Base-by-base conservation (phyloP, 2,797 vertebrate genomes). In the Enteromius paludinosus region DNA sequence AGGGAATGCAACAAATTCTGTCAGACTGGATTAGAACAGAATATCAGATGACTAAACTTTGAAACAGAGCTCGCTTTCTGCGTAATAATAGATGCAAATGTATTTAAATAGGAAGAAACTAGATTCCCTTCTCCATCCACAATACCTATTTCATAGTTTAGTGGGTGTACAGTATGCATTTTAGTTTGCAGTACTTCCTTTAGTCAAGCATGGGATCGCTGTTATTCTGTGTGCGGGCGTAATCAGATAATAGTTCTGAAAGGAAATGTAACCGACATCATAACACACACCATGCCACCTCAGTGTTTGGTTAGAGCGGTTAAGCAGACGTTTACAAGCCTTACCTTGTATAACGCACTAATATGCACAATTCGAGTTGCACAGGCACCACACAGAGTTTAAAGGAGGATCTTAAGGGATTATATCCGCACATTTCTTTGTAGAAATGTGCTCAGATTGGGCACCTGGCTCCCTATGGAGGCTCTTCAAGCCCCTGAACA, bases 401-500 rank as follows among this genome's bases (percentile, higher is more conserved):
- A 69, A 70, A 79, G 54, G 66, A 76, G 25, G 62, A 71, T 84
- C 14, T 59, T 61, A 82, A 52, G 12, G 25, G 76, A 83, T 77
- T 82, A 76, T 41, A 73, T 83, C 78, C 70, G 49, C 23, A 59
- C 17, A 52, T 59, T 59, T 25, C 52, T 47, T 84, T 75, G 64
- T 45, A 20, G 20, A 81, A 73, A 79, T 79, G 62, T 79, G 78
- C 41, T 83, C 81, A 62, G 73, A 84, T 69, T 65, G 82, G 78
- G 75, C 81, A 85, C 78, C 85, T 83, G 87, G 70, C 25, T 74
- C 77, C 83, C 83, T 33, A 35, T 52, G 65, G 85, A 79, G 81
- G 35, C 49, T 75, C 54, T 78, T 85, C n/a, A 71, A 81, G 73
- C 83, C 82, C 28, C 62, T 38, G 72, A 81, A 81, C 81, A 86